A percentile compares a stretch with the other conserved stretches of the same genome.
These are phyloP conservation scores for Actenoides hombroni DNA, from an alignment of 2,113 vertebrate genomes.

Conservation along the genomic window DNA sequence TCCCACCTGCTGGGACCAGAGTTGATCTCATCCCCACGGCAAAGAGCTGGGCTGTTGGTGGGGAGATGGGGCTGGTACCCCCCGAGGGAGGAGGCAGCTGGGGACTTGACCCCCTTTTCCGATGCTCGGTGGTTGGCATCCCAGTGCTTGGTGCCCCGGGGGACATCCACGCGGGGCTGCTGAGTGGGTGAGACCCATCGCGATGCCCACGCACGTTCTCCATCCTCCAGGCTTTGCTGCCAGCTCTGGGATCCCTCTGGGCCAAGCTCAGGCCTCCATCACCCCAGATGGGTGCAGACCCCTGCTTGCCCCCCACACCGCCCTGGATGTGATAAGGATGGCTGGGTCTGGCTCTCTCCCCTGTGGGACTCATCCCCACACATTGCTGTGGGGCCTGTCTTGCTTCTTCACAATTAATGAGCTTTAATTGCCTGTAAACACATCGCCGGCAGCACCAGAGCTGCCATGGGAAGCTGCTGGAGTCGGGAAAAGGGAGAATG, in stretches of 20 bases:
- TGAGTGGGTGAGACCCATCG: background rate
- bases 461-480: background rate
- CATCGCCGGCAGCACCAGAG: conserved; percentile 16
- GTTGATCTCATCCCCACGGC: background rate
- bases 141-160: fast-evolving
- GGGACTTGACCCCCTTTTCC: background rate
- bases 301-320: fast-evolving
- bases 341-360: background rate
- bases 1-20: background rate
- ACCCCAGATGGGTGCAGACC: background rate
- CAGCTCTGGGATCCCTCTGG: fast-evolving
- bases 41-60: background rate
- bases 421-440: conserved; percentile 67
- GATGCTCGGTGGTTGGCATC: background rate
- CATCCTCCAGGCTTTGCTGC: background rate
- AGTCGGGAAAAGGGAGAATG: background rate
- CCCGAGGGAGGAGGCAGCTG: fast-evolving
- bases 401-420: conserved; percentile 52
- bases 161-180: background rate
- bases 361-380: background rate
- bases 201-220: fast-evolving
- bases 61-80: fast-evolving
- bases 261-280: too few relatives aligned
- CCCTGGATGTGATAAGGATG: fast-evolving
- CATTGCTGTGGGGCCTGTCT: background rate